Percentiles rank a stretch among this genome's conserved stretches.
Evolutionary conservation across 2,888 invertebrate species (phyloP).

Genomic region (Seira ritae): DNA sequence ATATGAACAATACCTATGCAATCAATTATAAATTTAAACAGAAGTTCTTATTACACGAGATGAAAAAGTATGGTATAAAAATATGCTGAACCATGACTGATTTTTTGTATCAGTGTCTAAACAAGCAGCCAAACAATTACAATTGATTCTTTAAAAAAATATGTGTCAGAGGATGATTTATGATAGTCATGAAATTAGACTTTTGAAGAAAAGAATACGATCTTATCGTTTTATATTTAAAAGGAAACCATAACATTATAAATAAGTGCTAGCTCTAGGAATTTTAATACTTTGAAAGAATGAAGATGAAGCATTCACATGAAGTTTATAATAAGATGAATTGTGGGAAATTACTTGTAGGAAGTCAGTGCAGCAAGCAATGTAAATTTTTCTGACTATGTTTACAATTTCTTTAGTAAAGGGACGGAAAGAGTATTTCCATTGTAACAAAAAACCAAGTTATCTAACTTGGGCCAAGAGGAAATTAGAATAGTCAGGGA

Average conservation of each 20-base stretch:
- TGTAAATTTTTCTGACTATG: no score
- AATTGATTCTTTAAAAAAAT: neutral
- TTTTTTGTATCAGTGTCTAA: conserved; percentile 47
- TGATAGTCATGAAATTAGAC: neutral
- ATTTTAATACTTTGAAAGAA: neutral
- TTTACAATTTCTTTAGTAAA: no score
- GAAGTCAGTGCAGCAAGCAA: no score
- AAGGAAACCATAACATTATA: neutral
- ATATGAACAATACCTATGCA: conserved; percentile 6
- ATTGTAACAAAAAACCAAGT: no score
- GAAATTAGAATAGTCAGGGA: no score
- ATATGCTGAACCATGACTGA: conserved; percentile 46
- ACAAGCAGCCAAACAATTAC: conserved; percentile 44
- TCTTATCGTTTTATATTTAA: conserved; percentile 11
- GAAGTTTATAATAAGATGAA: neutral
- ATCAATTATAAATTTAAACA: neutral
- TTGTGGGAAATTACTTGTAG: no score
- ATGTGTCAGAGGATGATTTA: neutral
- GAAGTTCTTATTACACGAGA: neutral
- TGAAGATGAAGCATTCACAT: neutral
- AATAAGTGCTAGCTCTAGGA: neutral
- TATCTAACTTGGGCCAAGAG: no score
- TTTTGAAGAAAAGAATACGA: neutral
- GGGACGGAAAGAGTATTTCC: no score
- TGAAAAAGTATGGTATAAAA: neutral